These are phyloP conservation scores for Hybognathus amarus DNA, from an alignment of 2,797 vertebrate species.

Conservation along the genomic window DNA sequence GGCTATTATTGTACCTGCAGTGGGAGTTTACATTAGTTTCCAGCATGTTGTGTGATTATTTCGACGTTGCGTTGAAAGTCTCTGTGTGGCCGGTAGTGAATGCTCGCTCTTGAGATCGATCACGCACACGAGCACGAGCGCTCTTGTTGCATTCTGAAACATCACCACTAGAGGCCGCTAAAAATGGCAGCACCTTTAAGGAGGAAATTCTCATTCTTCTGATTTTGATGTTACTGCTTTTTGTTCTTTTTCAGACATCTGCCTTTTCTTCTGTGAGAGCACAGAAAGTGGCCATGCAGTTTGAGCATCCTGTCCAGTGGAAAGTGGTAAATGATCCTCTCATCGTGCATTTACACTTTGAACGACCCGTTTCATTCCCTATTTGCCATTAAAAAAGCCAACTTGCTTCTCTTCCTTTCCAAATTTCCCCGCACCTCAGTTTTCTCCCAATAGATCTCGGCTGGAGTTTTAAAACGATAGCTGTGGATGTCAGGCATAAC, in stretches of 20 bases:
- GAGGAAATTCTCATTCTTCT: neutral
- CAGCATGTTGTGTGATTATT: too few relatives aligned
- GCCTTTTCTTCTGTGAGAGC: neutral
- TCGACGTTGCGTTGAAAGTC: too few relatives aligned
- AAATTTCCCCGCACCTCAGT: neutral
- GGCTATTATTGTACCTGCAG: too few relatives aligned
- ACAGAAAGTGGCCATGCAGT: neutral
- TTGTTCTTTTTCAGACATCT: neutral
- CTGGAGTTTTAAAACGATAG: constrained; percentile 39
- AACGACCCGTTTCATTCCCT: constrained; percentile 11
- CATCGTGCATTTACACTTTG: neutral
- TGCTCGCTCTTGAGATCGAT: too few relatives aligned
- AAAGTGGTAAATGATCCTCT: neutral
- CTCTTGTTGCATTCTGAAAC: too few relatives aligned
- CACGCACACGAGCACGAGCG: too few relatives aligned
- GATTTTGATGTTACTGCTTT: neutral
- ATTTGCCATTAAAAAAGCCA: constrained; percentile 10
- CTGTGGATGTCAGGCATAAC: constrained; percentile 48
- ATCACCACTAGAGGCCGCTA: too few relatives aligned
- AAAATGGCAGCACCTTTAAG: too few relatives aligned
- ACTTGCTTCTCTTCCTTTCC: neutral
- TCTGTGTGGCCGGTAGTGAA: too few relatives aligned
- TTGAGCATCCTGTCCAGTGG: neutral
- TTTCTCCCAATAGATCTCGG: neutral
- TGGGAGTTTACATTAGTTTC: too few relatives aligned